A percentile compares a stretch with the other conserved stretches of the same genome.
Conservation (phyloP, 2,888 invertebrate genomes). For the Drosophila demipolita region DNA sequence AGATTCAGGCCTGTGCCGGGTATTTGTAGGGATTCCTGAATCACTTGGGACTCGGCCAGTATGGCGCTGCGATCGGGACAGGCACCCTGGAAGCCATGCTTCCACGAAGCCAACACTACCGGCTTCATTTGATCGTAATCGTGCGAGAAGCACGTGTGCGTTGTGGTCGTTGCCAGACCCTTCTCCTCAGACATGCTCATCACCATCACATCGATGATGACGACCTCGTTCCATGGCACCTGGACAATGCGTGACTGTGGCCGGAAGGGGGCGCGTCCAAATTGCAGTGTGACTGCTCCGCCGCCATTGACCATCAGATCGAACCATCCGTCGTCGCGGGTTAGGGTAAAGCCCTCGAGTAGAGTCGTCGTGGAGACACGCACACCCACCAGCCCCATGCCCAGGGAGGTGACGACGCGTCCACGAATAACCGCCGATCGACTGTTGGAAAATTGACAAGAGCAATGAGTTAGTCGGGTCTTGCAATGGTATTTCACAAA, state of each 20-base stretch:
- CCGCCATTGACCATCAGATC: conserved; percentile 99
- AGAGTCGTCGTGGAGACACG: conserved; percentile 97
- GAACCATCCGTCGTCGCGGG: conserved; percentile 97
- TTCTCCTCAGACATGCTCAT: conserved; percentile 94
- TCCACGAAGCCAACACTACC: conserved; percentile 96
- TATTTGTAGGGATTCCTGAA: conserved; percentile 97
- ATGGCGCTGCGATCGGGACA: conserved; percentile 96
- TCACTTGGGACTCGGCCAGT: conserved; percentile 95
- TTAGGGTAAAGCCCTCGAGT: conserved; percentile 97
- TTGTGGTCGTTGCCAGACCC: conserved; percentile 87
- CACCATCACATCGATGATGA: conserved; percentile 94
- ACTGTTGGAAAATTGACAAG: conserved; percentile 86
- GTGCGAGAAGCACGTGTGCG: conserved; percentile 93
- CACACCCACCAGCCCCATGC: conserved; percentile 97
- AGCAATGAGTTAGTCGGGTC: conserved; percentile 52
- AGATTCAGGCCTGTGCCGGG: conserved; percentile 98
- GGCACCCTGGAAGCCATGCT: conserved; percentile 97
- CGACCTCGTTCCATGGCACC: conserved; percentile 99
- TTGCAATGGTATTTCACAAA: conserved; percentile 25
- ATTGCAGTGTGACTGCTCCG: conserved; percentile 97
- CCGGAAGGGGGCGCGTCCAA: conserved; percentile 96
- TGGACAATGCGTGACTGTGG: conserved; percentile 94
- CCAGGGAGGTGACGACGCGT: conserved; percentile 95
- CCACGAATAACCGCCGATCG: conserved; percentile 99
- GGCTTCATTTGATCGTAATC: conserved; percentile 97